Evolutionary conservation across 92 coral and sea anemone genomes (phyloP).

Genomic region (Heteractis magnifica): DNA sequence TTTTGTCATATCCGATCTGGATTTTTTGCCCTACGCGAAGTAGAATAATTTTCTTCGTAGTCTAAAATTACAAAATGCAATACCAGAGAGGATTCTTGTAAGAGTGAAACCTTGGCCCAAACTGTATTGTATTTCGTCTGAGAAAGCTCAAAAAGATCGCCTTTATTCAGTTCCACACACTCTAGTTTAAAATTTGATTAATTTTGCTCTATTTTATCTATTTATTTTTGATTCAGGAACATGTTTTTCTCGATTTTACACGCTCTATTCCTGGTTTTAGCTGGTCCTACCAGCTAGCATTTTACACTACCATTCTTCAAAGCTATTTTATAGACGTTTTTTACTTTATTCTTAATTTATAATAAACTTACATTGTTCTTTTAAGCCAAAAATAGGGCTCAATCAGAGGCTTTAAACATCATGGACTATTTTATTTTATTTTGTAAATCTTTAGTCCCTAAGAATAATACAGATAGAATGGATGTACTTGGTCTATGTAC

Average conservation of each 20-base stretch:
- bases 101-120: neutral
- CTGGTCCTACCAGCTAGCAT: neutral
- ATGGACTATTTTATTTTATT: neutral
- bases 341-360: neutral
- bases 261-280: neutral
- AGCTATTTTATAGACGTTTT: neutral
- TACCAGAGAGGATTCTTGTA: neutral
- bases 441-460: neutral
- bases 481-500: neutral
- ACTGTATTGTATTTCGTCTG: conserved; percentile 11
- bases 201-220: neutral
- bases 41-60: neutral
- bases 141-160: neutral
- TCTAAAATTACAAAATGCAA: neutral
- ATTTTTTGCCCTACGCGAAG: neutral
- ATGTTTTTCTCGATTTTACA: neutral
- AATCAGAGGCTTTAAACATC: neutral
- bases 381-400: neutral
- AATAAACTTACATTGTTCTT: neutral
- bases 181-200: neutral
- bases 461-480: too few relatives aligned
- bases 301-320: neutral
- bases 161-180: neutral
- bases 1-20: neutral
- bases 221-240: neutral